Evolutionary conservation across 2,888 invertebrate genomes (phyloP), one percentile per base, ranked within the genome.

Genomic region (Amblyjoppa fuscipennis): DNA sequence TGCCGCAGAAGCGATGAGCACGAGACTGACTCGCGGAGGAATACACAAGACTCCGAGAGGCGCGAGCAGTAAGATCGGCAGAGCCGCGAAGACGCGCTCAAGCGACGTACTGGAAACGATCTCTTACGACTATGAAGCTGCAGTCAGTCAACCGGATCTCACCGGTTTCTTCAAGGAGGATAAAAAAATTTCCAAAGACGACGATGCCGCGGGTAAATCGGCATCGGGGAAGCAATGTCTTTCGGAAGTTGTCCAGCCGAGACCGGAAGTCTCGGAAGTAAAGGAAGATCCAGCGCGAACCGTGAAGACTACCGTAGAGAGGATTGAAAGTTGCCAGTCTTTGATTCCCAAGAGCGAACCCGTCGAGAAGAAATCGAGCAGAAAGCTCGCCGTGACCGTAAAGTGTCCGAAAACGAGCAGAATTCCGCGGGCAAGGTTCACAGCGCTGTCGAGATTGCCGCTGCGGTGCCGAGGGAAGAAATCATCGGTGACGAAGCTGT

Each of bases 1-100:
- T 90, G 91, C 45, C 31, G 90, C 77, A 51, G 34, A 64, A 45
- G 85, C 86, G 84, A 91, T 91, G 91, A 91, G 85, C 78, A 56
- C 86, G 53, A 78, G 79, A 79, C 74, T 84, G n/a, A 5, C 68
- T 56, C 53, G 51, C 74, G 86, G 79, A 81, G 84, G 13, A 70
- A 71, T 41, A 41, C 61, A 53, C 68, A 87, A 88, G 31, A 87
- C 85, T 9, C 38, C 87, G 56, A 66, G 84, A 53, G 75, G 5
- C 11, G 75, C 79, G 59, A 71, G 51, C 41, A 68, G 56, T 38
- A 87, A 83, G 74, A 66, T 25, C 61, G 59, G 66, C 25, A 64
- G 34, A 16, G 28, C 64, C 16, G n/a, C n/a, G 28, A 71, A 45
- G 1, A 20, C 34, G 20, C 53, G 61, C 49, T 80, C 77, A 31